Base-by-base conservation (phyloP, 2,888 invertebrate species). In the Acrocyrtus sp. region DNA sequence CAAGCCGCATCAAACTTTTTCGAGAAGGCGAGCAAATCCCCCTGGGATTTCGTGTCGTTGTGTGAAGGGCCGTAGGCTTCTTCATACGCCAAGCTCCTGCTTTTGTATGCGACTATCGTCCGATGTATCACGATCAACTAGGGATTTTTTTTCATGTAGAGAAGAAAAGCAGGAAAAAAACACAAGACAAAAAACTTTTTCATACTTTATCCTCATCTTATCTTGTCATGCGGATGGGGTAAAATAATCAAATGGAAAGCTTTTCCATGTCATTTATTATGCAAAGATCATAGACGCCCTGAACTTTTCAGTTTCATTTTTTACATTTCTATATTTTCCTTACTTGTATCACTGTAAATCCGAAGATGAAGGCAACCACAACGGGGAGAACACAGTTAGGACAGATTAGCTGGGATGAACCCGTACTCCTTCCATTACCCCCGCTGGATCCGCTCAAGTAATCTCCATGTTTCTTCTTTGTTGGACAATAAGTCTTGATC, bases 101-200 rank as follows among this genome's bases (percentile, higher is more conserved):
- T 58, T 60, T 77, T 75, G 75, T 78, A 78, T n/a, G 72, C 57
- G 19, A 74, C 74, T 62, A 78, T 78, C n/a, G 78, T 78, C 27
- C 76, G 76, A 54, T 78, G 78, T 26, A 78, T 78, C 66, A 78
- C 74, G 54, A 77, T 75, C 51, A 78, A 65, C 78, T 78, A 45
- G 0, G 6, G 26, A n/a, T n/a, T n/a, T n/a, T n/a, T n/a, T n/a
- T n/a, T n/a, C n/a, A n/a, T n/a, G 27, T 17, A 61, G 24, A 54
- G n/a, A 43, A 12, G 8, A 34, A 22, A 61, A 53, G 29, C 12
- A 41, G 22, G 22, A 51, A 34, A 6, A 22, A 61, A 39, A 61
- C 6, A 15, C 5, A 41, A 2, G 17, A 2, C 41, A 8, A 17
- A 41, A 41, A 41, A n/a, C n/a, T 2, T 41, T 41, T 41, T 15